Percentiles rank a stretch among this genome's conserved stretches.
Conservation (phyloP, 2,797 vertebrate genomes). For the Arnoldichthys spilopterus region DNA sequence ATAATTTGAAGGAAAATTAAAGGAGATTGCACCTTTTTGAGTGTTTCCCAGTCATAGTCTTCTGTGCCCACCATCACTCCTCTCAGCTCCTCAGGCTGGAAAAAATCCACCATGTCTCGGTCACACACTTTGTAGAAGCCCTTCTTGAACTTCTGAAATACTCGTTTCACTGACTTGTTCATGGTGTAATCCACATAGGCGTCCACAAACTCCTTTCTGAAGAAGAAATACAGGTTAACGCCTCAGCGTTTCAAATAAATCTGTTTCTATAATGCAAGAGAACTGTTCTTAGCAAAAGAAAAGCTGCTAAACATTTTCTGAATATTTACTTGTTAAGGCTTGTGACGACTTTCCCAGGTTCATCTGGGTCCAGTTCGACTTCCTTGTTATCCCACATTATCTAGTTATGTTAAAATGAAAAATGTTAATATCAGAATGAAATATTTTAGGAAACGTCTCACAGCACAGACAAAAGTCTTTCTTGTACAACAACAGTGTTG, state of each 20-base stretch:
- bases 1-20: background rate
- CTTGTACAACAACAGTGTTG: no score
- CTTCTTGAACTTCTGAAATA: slow-evolving; percentile 85
- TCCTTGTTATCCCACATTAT: slow-evolving; percentile 62
- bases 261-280: no score
- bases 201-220: slow-evolving; percentile 75
- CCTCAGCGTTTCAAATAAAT: no score
- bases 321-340: slow-evolving; percentile 69
- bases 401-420: slow-evolving; percentile 53
- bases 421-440: background rate
- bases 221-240: slow-evolving; percentile 8
- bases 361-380: slow-evolving; percentile 69
- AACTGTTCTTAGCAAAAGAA: no score
- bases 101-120: slow-evolving; percentile 85
- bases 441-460: background rate
- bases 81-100: slow-evolving; percentile 92
- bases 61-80: slow-evolving; percentile 91
- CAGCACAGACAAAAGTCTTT: background rate
- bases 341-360: slow-evolving; percentile 71
- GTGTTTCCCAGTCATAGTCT: slow-evolving; percentile 89
- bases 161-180: slow-evolving; percentile 82
- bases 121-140: slow-evolving; percentile 95
- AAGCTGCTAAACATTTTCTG: background rate
- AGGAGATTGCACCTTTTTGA: slow-evolving; percentile 82
- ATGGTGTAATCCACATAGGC: slow-evolving; percentile 70